Conservation (phyloP, 30 jellyfish, hydroid and myxozoan species). For the Rhopilema esculentum region DNA sequence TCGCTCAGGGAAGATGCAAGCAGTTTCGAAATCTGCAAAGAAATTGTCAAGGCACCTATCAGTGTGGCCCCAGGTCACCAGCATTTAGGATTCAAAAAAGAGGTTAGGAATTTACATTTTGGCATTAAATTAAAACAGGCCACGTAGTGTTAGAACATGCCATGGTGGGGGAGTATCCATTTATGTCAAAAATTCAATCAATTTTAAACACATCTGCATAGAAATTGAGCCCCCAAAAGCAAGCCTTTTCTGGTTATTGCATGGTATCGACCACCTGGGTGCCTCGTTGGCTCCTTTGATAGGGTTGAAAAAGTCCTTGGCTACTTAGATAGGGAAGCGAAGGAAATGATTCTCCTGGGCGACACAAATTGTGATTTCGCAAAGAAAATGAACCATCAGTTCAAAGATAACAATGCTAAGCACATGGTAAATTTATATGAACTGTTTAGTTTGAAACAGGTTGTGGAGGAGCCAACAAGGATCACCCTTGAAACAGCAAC, state of each 20-base stretch:
- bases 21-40: background rate
- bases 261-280: conserved; percentile 48
- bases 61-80: conserved; percentile 11
- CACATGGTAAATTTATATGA: conserved; percentile 29
- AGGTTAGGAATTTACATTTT: conserved; percentile 14
- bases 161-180: conserved; percentile 25
- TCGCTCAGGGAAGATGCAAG: background rate
- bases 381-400: background rate
- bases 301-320: conserved; percentile 49
- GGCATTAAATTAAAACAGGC: conserved; percentile 16
- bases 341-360: conserved; percentile 30
- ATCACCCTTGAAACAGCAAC: too few relatives aligned
- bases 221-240: too few relatives aligned
- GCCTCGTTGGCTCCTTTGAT: conserved; percentile 39
- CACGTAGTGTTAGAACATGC: conserved; percentile 18
- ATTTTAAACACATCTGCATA: too few relatives aligned
- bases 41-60: background rate
- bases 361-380: conserved; percentile 49
- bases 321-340: conserved; percentile 34
- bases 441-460: conserved; percentile 29
- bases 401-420: conserved; percentile 23
- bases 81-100: conserved; percentile 29
- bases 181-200: conserved; percentile 14
- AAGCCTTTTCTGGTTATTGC: background rate
- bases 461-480: conserved; percentile 50